Conservation (phyloP, 2,888 invertebrate genomes). For the Eledona agricola region DNA sequence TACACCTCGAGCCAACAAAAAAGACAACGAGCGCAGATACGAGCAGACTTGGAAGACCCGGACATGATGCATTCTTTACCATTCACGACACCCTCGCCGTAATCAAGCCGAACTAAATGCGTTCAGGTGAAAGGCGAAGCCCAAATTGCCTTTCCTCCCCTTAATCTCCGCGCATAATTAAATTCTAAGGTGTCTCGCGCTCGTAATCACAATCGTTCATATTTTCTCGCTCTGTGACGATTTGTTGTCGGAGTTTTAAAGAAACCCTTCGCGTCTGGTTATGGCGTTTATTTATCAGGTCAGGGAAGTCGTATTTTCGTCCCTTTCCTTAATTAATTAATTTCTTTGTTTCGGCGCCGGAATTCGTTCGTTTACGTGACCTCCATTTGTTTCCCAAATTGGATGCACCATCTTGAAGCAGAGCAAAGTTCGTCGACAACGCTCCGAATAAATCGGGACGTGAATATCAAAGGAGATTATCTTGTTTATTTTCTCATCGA, state of each 20-base stretch:
- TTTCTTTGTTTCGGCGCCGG: constrained; percentile 22
- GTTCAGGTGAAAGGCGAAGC: constrained; percentile 35
- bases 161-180: constrained; percentile 35
- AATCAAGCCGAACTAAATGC: constrained; percentile 35
- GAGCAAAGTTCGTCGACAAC: no score
- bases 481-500: no score
- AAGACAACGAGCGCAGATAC: constrained; percentile 27
- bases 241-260: constrained; percentile 23
- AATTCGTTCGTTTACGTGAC: no score
- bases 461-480: no score
- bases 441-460: no score
- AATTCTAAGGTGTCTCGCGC: constrained; percentile 32
- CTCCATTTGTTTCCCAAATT: no score
- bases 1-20: constrained; percentile 23
- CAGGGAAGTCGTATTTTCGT: constrained; percentile 9
- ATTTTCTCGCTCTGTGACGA: constrained; percentile 11
- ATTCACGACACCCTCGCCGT: constrained; percentile 30
- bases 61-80: constrained; percentile 31
- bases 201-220: constrained; percentile 14
- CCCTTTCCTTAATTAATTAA: constrained; percentile 28
- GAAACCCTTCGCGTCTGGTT: constrained; percentile 9
- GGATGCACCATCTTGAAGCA: no score
- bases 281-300: constrained; percentile 15
- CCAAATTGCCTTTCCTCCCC: constrained; percentile 38
- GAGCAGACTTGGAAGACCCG: constrained; percentile 10